phyloP scores from a whole-genome alignment of 2,888 invertebrate species.

The Drosophila affinis region DNA sequence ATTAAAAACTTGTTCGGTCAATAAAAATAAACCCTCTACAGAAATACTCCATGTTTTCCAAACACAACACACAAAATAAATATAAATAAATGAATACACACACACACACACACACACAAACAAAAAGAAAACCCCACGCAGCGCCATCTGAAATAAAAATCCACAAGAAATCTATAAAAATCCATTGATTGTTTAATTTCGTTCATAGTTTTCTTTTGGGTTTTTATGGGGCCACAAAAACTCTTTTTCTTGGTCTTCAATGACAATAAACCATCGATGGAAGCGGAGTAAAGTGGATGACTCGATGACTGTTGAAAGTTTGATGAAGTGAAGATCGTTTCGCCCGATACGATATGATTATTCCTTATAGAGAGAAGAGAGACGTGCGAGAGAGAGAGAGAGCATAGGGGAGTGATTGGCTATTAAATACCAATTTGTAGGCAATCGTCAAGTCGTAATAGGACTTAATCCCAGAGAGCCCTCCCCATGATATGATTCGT shows the following conservation, averaged over 20 bases:
- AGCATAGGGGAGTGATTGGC: slow-evolving; percentile 15
- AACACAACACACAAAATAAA: slow-evolving; percentile 42
- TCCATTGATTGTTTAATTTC: slow-evolving; percentile 73
- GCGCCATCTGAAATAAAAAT: slow-evolving; percentile 61
- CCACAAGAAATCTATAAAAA: slow-evolving; percentile 27
- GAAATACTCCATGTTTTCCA: slow-evolving; percentile 2
- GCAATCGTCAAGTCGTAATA: slow-evolving; percentile 42
- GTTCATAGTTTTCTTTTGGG: slow-evolving; percentile 53
- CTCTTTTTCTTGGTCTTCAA: slow-evolving; percentile 31
- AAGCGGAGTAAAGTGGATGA: slow-evolving; percentile 37
- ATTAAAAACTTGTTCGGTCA: slow-evolving; percentile 44
- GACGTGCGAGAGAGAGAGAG: too few species aligned
- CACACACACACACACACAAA: neutral
- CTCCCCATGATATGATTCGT: slow-evolving; percentile 4
- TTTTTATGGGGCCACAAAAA: slow-evolving; percentile 61
- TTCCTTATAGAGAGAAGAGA: slow-evolving; percentile 7
- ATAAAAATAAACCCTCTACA: neutral
- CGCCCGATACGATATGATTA: slow-evolving; percentile 24
- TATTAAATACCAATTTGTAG: slow-evolving; percentile 69
- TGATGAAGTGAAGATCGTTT: slow-evolving; percentile 71
- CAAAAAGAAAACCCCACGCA: slow-evolving; percentile 61
- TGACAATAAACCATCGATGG: slow-evolving; percentile 70
- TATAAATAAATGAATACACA: slow-evolving; percentile 9
- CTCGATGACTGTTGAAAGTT: slow-evolving; percentile 66
- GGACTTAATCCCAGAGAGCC: slow-evolving; percentile 3